Evolutionary conservation across 2,113 vertebrate genomes (phyloP).

Genomic region (Myotis lucifugus): DNA sequence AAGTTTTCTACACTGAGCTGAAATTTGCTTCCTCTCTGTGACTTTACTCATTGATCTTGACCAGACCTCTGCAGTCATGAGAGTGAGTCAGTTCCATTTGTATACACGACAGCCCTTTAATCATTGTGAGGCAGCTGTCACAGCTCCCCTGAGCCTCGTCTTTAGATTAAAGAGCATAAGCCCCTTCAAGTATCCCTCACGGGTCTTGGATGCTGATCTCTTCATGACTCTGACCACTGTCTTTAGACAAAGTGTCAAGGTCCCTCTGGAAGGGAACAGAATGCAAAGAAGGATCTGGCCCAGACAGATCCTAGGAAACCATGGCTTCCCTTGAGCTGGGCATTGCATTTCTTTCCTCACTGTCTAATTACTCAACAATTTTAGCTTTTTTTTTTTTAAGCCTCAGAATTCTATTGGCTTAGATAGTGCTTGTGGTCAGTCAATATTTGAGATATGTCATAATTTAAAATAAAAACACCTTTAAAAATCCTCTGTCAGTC

Average conservation of each 20-base stretch:
- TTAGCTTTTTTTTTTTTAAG: neutral
- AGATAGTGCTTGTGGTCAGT: conserved; percentile 26
- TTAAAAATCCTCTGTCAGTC: conserved; percentile 34
- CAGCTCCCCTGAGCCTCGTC: neutral
- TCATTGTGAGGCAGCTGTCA: neutral
- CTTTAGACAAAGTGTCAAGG: neutral
- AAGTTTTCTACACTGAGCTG: neutral
- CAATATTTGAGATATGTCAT: conserved; percentile 22
- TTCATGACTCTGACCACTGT: neutral
- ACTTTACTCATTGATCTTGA: conserved; percentile 45
- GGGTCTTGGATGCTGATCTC: too few species aligned
- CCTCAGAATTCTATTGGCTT: neutral
- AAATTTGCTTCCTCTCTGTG: neutral
- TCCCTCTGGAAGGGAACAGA: neutral
- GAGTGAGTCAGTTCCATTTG: neutral
- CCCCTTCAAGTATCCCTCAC: neutral
- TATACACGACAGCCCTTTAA: neutral
- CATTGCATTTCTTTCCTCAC: neutral
- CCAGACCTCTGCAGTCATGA: neutral
- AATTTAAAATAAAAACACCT: conserved; percentile 42
- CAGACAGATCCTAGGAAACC: neutral
- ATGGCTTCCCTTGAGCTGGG: neutral
- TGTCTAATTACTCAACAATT: neutral
- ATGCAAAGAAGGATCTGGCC: neutral
- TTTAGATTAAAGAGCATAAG: neutral